phyloP scores from a whole-genome alignment of 1,140 invertebrate species.

The Trichonephila inaurata region DNA sequence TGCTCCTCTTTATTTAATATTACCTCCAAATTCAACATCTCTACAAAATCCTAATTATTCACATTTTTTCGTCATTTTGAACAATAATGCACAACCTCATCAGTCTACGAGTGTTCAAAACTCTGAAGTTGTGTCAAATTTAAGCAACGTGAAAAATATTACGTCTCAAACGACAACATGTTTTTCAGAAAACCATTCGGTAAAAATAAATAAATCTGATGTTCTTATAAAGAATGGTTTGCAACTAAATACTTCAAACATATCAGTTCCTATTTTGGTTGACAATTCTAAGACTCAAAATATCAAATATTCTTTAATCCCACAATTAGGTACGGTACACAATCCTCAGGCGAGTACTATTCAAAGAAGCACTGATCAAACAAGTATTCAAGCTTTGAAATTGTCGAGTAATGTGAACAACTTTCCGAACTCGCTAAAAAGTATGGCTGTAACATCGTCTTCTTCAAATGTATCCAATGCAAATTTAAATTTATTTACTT shows the following conservation, averaged over 20 bases:
- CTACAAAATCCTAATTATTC: conserved; percentile 41
- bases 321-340: not conserved
- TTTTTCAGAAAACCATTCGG: not conserved
- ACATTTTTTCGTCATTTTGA: not conserved
- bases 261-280: not conserved
- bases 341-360: not conserved
- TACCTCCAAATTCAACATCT: not conserved
- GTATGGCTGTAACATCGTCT: not conserved
- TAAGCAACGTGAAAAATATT: not conserved
- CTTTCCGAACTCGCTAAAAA: not conserved
- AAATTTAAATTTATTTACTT: not conserved
- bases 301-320: not conserved
- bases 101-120: not conserved
- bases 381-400: not conserved
- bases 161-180: not conserved
- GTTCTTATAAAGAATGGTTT: not conserved
- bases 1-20: not conserved
- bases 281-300: not conserved
- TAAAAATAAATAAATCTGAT: not conserved
- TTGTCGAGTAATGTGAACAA: not conserved
- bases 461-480: not conserved
- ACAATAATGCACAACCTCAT: not conserved
- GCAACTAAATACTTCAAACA: not conserved
- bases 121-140: not conserved
- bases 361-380: not conserved